Percentiles rank a stretch among this genome's conserved stretches.
phyloP scores from a whole-genome alignment of 2,797 vertebrate species.

The Poliocrania exsul region DNA sequence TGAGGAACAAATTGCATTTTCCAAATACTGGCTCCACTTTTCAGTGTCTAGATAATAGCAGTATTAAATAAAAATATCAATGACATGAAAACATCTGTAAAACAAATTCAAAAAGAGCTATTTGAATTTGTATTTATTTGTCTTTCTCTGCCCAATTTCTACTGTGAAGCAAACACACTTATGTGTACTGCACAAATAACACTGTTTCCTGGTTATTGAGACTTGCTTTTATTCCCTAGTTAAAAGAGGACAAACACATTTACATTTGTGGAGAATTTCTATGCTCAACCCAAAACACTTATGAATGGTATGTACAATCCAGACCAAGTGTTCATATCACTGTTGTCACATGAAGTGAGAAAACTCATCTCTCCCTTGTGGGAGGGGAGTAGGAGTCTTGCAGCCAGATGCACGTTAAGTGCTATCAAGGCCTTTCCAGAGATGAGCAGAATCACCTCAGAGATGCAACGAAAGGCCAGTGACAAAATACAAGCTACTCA shows the following conservation, averaged over 20 bases:
- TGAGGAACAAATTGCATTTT: neutral
- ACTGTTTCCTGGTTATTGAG: neutral
- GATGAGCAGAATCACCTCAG: neutral
- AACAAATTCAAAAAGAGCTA: neutral
- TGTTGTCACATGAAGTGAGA: neutral
- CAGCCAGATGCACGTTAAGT: fast-evolving
- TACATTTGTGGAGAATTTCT: neutral
- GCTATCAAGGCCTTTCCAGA: neutral
- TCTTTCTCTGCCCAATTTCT: neutral
- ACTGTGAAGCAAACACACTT: neutral
- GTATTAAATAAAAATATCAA: neutral
- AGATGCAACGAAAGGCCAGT: neutral
- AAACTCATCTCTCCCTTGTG: neutral
- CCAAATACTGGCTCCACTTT: neutral
- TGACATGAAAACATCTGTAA: neutral
- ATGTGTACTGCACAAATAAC: neutral
- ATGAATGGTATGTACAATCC: neutral
- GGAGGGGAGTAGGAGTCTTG: neutral
- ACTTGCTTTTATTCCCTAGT: neutral
- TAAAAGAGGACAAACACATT: neutral
- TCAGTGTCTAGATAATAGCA: neutral
- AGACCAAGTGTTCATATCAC: neutral
- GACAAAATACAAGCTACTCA: neutral
- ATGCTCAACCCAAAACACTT: neutral
- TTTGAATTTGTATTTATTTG: neutral